Evolutionary conservation across 2,113 vertebrate genomes (phyloP).

Genomic region (Cryptomyrus ogoouensis): DNA sequence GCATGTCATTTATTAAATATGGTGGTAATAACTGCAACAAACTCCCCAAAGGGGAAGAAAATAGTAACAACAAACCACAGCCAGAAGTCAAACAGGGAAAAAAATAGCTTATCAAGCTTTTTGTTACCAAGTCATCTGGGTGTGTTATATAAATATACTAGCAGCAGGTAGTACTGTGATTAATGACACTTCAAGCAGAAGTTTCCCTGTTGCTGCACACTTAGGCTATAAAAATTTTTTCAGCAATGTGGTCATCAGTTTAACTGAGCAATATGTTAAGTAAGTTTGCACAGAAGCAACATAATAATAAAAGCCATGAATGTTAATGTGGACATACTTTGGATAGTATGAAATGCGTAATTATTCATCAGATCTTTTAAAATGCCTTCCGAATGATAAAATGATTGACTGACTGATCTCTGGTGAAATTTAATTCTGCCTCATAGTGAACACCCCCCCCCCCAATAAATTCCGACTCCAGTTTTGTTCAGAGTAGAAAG

Average conservation of each 20-base stretch:
- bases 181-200: background rate
- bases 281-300: background rate
- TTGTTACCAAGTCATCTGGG: background rate
- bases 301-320: background rate
- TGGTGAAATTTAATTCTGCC: background rate
- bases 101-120: conserved; percentile 3
- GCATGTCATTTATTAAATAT: conserved; percentile 8
- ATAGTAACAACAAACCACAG: background rate
- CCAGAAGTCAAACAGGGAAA: background rate
- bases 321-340: background rate
- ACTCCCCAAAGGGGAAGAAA: background rate
- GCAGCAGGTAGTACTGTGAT: background rate
- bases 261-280: background rate
- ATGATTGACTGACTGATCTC: background rate
- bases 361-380: background rate
- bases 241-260: background rate
- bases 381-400: background rate
- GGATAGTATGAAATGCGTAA: background rate
- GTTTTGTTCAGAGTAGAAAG: background rate
- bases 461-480: background rate
- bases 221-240: background rate
- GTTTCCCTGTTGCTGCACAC: background rate
- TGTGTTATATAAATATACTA: background rate
- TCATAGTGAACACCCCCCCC: background rate
- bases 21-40: background rate